Base-by-base conservation (phyloP, 2,113 vertebrate genomes). In the Lepus timidus region DNA sequence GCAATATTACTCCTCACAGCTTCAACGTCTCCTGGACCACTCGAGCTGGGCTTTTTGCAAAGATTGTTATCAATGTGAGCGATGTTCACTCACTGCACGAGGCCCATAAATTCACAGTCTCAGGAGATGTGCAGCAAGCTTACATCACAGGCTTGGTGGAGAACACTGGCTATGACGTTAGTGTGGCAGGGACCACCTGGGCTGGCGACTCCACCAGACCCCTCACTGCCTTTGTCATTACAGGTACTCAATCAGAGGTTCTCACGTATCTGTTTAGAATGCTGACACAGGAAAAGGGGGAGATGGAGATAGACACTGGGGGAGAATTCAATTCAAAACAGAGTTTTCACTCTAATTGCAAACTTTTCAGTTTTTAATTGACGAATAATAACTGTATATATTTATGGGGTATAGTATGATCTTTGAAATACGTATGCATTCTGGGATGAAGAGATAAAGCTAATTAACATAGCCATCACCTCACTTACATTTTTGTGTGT, bases 1-100 rank as follows among this genome's bases (percentile, higher is more conserved):
- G 98, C 98, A 98, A 96, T 36, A 96, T 98, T 98, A 98, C 98
- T 84, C 95, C 97, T 0, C 95, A 97, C 97, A 98, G 98, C 98
- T 98, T 98, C 98, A 97, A 93, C 94, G 62, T 98, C 95, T 98
- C 98, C 1, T 98, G 98, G 98, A 98, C 95, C 86, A 71, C 96
- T 17, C 90, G 29, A 33, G 97, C 88, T 9, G 97, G 97, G 96
- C 93, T 96, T 95, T 98, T 98, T 97, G 98, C 97, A 97, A 73
- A 98, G 83, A 98, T 98, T 89, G 80, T 98, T 62, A 96, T 98
- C 95, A 87, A 33, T 68, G 9, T 98, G 97, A 98, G 95, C 1
- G 88, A 97, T 62, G 68, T 96, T 67, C 75, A 85, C 75, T 96
- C 67, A 22, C 85, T 96, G 9, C 96, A 9, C 0, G 92, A 97